A percentile compares a stretch with the other conserved stretches of the same genome.
These are phyloP conservation scores for Lapara coniferarum DNA, from an alignment of 2,888 invertebrate genomes.

Conservation along the genomic window DNA sequence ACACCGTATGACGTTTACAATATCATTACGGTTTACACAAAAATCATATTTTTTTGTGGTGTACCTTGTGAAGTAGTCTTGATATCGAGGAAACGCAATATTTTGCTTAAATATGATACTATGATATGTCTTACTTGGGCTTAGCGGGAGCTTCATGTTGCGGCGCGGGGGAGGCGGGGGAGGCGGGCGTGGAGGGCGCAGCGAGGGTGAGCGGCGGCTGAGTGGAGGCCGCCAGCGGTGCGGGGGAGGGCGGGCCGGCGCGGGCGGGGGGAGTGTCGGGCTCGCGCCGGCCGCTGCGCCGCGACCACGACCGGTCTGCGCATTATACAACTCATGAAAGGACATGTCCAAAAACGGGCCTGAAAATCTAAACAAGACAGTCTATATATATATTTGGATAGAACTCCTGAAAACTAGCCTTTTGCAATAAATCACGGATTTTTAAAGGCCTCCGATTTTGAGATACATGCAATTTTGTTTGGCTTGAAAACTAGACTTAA, in stretches of 20 bases:
- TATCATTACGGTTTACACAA: too few relatives aligned
- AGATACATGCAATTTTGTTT: too few relatives aligned
- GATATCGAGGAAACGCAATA: too few relatives aligned
- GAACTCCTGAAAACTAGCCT: too few relatives aligned
- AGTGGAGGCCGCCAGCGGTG: slow-evolving; percentile 68
- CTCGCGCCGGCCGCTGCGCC: slow-evolving; percentile 89
- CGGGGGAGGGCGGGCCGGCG: slow-evolving; percentile 82
- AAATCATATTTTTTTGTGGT: not conserved
- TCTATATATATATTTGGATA: too few relatives aligned
- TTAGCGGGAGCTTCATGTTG: slow-evolving; percentile 52
- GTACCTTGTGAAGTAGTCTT: too few relatives aligned
- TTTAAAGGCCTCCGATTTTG: too few relatives aligned
- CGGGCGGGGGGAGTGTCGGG: slow-evolving; percentile 91
- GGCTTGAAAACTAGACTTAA: too few relatives aligned
- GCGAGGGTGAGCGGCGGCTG: slow-evolving; percentile 43
- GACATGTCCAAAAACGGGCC: too few relatives aligned
- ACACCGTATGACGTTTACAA: not conserved
- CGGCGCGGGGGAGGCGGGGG: slow-evolving; percentile 34
- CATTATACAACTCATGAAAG: too few relatives aligned
- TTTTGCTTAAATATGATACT: not conserved
- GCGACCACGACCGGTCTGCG: slow-evolving; percentile 93
- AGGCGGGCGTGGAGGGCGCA: slow-evolving; percentile 34
- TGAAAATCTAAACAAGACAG: too few relatives aligned
- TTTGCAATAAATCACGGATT: too few relatives aligned
- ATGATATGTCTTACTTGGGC: slow-evolving; percentile 62